phyloP scores from a whole-genome alignment of 2,113 vertebrate species.

The Oreocharis arfaki region DNA sequence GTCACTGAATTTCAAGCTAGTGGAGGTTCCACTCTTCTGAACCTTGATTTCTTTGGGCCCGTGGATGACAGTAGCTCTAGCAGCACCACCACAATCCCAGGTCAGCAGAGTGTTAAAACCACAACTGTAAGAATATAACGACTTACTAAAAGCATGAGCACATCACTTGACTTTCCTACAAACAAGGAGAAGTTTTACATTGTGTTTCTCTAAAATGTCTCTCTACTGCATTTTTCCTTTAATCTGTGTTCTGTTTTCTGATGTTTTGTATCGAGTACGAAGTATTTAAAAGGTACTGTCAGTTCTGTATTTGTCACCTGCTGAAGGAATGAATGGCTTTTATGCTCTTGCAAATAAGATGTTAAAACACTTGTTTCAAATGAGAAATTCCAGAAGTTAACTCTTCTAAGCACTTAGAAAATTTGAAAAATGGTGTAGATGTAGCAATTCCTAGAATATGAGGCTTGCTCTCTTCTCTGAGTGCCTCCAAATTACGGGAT shows the following conservation, averaged over 20 bases:
- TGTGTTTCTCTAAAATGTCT: conserved; percentile 47
- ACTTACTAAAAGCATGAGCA: conserved; percentile 78
- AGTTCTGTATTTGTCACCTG: conserved; percentile 21
- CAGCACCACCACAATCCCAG: conserved; percentile 93
- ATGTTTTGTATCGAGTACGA: conserved; percentile 22
- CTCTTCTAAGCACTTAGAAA: neutral
- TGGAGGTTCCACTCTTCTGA: conserved; percentile 98
- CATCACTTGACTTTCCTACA: conserved; percentile 82
- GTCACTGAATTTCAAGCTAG: conserved; percentile 89
- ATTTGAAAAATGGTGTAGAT: neutral
- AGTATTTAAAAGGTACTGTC: conserved; percentile 45
- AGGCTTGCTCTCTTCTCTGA: neutral
- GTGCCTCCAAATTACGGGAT: neutral
- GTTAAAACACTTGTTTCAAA: conserved; percentile 40
- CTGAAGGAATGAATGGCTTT: conserved; percentile 41
- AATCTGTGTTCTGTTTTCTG: conserved; percentile 54
- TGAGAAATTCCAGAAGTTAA: neutral
- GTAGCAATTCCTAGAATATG: neutral
- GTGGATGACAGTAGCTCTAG: conserved; percentile 96
- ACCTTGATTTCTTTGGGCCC: conserved; percentile 99
- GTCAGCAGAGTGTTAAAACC: conserved; percentile 86
- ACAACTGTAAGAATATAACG: conserved; percentile 61
- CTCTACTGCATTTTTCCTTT: conserved; percentile 45
- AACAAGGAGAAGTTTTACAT: conserved; percentile 71
- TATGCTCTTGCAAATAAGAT: conserved; percentile 10